Evolutionary conservation across 23 tunicate species (phyloP).

Genomic region (Trididemnum clinides): DNA sequence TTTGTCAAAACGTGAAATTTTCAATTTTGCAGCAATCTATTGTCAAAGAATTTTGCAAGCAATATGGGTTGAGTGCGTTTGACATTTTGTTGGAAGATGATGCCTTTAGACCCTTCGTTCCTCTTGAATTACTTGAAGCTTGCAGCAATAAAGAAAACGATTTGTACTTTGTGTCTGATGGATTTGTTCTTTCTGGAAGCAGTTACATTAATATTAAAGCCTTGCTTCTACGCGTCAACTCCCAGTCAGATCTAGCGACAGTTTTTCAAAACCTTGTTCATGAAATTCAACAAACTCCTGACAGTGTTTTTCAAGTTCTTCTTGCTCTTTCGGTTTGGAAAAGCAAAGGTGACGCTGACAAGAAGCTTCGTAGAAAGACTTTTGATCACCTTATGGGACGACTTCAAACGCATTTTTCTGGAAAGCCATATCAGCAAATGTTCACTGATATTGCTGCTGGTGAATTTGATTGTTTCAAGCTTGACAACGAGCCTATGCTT

Average conservation of each 20-base stretch:
- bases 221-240: neutral
- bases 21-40: neutral
- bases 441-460: neutral
- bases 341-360: neutral
- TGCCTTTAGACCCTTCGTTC: slow-evolving; percentile 7
- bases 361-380: neutral
- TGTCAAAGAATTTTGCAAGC: slow-evolving; percentile 36
- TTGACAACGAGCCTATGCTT: too few species aligned
- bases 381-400: neutral
- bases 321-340: slow-evolving; percentile 54
- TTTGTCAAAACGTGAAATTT: neutral
- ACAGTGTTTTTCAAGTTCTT: slow-evolving; percentile 27
- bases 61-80: slow-evolving; percentile 33
- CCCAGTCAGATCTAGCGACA: neutral
- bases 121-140: slow-evolving; percentile 18
- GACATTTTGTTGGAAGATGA: slow-evolving; percentile 25
- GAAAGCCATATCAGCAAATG: neutral
- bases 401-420: slow-evolving; percentile 17
- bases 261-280: neutral
- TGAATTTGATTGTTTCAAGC: too few species aligned
- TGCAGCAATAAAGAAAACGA: neutral
- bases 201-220: slow-evolving; percentile 8
- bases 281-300: slow-evolving; percentile 22
- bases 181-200: slow-evolving; percentile 22
- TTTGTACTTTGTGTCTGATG: neutral